Conservation (phyloP, 2,797 vertebrate genomes). For the Hydrocynus forskahlii region DNA sequence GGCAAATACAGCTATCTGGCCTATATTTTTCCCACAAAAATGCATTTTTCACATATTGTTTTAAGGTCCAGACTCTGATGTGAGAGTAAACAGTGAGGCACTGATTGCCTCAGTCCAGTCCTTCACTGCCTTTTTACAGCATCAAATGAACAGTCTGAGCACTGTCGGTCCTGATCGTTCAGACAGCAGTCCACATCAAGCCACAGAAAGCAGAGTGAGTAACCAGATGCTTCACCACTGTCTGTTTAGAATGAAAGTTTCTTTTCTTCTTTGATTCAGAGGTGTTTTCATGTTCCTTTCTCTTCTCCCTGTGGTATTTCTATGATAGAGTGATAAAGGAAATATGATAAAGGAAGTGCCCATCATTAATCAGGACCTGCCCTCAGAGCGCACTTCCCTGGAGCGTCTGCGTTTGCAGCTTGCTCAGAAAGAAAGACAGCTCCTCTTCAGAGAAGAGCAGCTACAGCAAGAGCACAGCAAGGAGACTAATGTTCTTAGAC, state of each 20-base stretch:
- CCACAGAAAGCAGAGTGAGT: conserved; percentile 57
- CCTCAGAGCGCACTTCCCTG: conserved; percentile 57
- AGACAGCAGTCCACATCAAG: conserved; percentile 1
- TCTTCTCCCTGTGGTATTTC: background rate
- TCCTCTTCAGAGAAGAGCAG: conserved; percentile 70
- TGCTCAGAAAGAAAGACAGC: conserved; percentile 77
- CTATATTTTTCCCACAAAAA: background rate
- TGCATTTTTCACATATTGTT: background rate
- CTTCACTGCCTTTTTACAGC: conserved; percentile 68
- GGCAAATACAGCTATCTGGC: too few relatives aligned
- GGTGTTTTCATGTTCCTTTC: background rate
- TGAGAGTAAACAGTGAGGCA: conserved; percentile 63
- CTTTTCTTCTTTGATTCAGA: background rate
- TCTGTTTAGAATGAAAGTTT: background rate
- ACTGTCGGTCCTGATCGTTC: conserved; percentile 32
- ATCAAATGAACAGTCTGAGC: conserved; percentile 62
- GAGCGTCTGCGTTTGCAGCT: conserved; percentile 75
- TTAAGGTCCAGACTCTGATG: conserved; percentile 60
- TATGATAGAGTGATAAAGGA: conserved; percentile 47
- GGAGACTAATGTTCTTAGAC: conserved; percentile 79
- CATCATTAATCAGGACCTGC: conserved; percentile 35
- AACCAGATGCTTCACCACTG: conserved; percentile 10
- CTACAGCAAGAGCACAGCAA: conserved; percentile 74
- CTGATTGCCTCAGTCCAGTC: conserved; percentile 72
- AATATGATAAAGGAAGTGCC: conserved; percentile 51